These are phyloP conservation scores for Hydrochoerus hydrochaeris DNA, from an alignment of 2,113 vertebrate species.

Conservation along the genomic window DNA sequence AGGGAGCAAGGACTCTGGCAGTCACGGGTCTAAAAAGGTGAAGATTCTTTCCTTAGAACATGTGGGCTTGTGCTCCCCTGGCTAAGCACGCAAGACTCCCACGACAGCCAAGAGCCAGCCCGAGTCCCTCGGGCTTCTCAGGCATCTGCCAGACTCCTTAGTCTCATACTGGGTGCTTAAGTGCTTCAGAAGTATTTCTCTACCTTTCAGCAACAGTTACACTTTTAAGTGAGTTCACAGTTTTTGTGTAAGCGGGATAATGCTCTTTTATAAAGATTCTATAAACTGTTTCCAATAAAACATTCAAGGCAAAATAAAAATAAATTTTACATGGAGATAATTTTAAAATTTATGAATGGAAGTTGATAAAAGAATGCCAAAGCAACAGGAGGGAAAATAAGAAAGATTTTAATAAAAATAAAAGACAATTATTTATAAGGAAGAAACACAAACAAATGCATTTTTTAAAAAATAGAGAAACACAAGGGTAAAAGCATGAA, in stretches of 20 bases:
- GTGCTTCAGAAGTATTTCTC: background rate
- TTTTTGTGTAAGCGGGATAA: background rate
- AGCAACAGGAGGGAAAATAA: background rate
- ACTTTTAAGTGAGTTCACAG: background rate
- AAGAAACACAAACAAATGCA: background rate
- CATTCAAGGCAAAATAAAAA: background rate
- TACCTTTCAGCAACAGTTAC: background rate
- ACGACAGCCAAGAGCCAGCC: background rate
- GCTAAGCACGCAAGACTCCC: background rate
- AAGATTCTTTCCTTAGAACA: background rate
- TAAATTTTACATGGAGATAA: background rate
- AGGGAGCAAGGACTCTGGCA: background rate
- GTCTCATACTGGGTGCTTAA: background rate
- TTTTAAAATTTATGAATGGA: background rate
- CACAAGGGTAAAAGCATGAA: background rate
- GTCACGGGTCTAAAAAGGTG: background rate
- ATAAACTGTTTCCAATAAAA: conserved; percentile 15
- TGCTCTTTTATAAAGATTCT: conserved; percentile 4
- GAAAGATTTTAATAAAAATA: conserved; percentile 23
- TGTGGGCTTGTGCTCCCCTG: background rate
- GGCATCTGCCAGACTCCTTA: background rate
- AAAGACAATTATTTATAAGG: conserved; percentile 13
- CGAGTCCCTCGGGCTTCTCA: background rate
- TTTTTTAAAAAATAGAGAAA: background rate
- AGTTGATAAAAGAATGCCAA: background rate